Percentiles rank a stretch among this genome's conserved stretches.
These are phyloP conservation scores for Noctuana brunneofusca DNA, from an alignment of 2,888 invertebrate species.

Conservation along the genomic window DNA sequence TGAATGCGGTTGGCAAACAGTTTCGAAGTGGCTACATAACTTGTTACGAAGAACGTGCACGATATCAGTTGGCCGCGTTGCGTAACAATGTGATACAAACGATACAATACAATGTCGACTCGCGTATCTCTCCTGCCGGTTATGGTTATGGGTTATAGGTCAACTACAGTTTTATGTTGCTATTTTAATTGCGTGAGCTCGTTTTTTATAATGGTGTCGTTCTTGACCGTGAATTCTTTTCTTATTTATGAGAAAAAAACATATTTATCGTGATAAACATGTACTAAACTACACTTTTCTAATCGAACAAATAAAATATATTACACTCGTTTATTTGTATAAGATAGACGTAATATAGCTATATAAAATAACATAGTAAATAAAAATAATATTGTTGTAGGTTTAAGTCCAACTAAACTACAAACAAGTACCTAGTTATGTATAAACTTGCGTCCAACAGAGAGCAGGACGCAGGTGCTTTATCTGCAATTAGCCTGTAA, in stretches of 20 bases:
- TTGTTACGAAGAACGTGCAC: slow-evolving; percentile 4
- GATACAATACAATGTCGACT: slow-evolving; percentile 26
- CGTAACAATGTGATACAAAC: slow-evolving; percentile 16
- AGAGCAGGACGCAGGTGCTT: not conserved
- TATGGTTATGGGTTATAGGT: slow-evolving; percentile 16
- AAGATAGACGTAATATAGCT: too few relatives aligned
- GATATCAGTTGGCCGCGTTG: slow-evolving; percentile 2
- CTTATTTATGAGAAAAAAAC: too few relatives aligned
- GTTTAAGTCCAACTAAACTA: not conserved
- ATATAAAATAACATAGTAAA: too few relatives aligned
- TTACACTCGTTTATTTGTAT: too few relatives aligned
- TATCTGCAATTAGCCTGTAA: slow-evolving; percentile 22
- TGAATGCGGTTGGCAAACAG: slow-evolving; percentile 16
- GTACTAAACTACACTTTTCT: too few relatives aligned
- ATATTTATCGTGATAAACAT: too few relatives aligned
- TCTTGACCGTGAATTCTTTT: too few relatives aligned
- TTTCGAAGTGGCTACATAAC: slow-evolving; percentile 16
- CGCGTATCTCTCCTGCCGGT: slow-evolving; percentile 12
- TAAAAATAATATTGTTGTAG: too few relatives aligned
- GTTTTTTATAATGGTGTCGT: too few relatives aligned
- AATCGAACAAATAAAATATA: too few relatives aligned
- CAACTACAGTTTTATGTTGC: not conserved
- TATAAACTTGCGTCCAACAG: not conserved
- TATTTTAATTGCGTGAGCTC: not conserved
- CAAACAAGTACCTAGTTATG: too few relatives aligned